Evolutionary conservation across 2,888 invertebrate species (phyloP), one percentile per base, ranked within the genome.

Genomic region (Trissoscelio sp.): DNA sequence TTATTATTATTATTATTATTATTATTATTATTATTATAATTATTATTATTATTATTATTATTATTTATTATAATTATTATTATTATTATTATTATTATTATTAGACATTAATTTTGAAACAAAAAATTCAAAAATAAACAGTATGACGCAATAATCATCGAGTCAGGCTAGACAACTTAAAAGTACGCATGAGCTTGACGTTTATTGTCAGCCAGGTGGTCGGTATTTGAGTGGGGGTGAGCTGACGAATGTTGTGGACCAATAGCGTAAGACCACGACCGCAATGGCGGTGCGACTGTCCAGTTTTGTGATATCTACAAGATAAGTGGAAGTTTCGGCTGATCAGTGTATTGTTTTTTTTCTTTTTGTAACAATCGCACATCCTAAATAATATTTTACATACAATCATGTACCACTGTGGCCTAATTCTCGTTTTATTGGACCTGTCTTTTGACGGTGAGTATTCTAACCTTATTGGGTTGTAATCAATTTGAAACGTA

Each of bases 211-310:
- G 39, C 39, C 58, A 39, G 58, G 34, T 55, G 34, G 18, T 24
- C 22, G 16, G 28, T 0, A 31, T 31, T 31, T 31, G 31, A 1
- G 31, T 9, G 9, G 16, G 11, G 14, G 55, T 53, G 42, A 57
- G 74, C n/a, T n/a, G 34, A 55, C 16, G 60, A 48, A 74, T 88
- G 87, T 67, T 87, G 87, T 92, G 92, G 92, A 91, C 93, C 93
- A 93, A 93, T 93, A 88, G 88, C 84, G 86, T 89, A 84, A 86
- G 87, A 92, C 92, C 93, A 93, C 93, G 93, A 90, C 87, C 88
- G 88, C 89, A 88, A 89, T 89, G 88, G 88, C 89, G 88, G 87
- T 86, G 55, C 62, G 64, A 58, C 85, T 86, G 85, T 84, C 79
- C 69, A 88, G 85, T 87, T 87, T 88, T 87, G 82, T 86, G 86